phyloP scores from a whole-genome alignment of 2,888 invertebrate genomes.

The Andrena bicolor region DNA sequence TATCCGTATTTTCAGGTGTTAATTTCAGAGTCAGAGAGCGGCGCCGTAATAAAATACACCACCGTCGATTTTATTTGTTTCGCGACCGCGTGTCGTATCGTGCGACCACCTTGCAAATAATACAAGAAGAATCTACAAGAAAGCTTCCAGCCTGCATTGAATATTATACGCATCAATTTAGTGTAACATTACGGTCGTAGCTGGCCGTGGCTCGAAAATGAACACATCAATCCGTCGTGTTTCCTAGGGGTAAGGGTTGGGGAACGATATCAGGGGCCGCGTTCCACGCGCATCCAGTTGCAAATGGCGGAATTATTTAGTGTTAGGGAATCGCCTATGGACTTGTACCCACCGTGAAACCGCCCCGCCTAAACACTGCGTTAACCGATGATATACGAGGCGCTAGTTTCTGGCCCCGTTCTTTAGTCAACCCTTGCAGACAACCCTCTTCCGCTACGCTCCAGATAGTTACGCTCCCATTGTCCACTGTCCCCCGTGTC shows the following conservation, averaged over 20 bases:
- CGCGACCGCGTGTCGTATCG: no score
- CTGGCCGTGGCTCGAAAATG: slow-evolving; percentile 39
- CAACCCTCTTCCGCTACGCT: slow-evolving; percentile 75
- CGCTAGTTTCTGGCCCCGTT: slow-evolving; percentile 55
- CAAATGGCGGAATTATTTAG: slow-evolving; percentile 84
- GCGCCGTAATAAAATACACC: no score
- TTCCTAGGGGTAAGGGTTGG: slow-evolving; percentile 32
- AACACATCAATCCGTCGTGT: slow-evolving; percentile 73
- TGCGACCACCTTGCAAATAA: no score
- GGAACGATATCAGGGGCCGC: slow-evolving; percentile 37
- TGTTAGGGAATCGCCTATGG: slow-evolving; percentile 78
- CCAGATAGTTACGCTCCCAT: slow-evolving; percentile 79
- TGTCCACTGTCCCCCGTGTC: slow-evolving; percentile 73
- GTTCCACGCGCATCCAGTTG: slow-evolving; percentile 69
- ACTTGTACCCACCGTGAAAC: slow-evolving; percentile 84
- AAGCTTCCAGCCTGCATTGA: background rate
- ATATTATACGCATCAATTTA: no score
- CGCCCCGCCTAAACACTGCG: slow-evolving; percentile 85
- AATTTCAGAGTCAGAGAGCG: no score
- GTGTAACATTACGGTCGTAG: background rate
- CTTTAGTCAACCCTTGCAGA: slow-evolving; percentile 59
- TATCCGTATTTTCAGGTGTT: no score
- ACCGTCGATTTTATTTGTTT: no score
- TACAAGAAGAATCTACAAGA: background rate
- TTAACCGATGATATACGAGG: slow-evolving; percentile 84